These are phyloP conservation scores for Mylabris phalerata DNA, from an alignment of 1,140 invertebrate species.

Conservation along the genomic window DNA sequence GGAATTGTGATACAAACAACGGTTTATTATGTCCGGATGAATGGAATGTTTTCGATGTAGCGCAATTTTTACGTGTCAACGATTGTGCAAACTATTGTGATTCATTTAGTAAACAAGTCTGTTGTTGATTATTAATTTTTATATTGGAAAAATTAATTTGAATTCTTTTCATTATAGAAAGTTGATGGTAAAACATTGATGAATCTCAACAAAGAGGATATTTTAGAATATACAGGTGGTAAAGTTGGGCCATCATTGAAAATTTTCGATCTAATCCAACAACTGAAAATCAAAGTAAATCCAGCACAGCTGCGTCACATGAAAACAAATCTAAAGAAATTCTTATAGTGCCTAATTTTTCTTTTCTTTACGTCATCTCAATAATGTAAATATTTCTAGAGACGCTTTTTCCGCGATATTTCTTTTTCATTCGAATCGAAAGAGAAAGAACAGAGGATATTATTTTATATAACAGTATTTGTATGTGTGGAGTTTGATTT, in stretches of 20 bases:
- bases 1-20: constrained; percentile 37
- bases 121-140: constrained; percentile 3
- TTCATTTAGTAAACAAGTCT: constrained; percentile 69
- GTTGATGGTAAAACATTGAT: constrained; percentile 77
- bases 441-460: too few species aligned
- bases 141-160: background rate
- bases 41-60: constrained; percentile 81
- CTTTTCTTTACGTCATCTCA: background rate
- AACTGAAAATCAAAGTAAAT: constrained; percentile 76
- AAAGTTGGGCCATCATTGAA: constrained; percentile 92
- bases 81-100: constrained; percentile 85
- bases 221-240: constrained; percentile 81
- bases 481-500: too few species aligned
- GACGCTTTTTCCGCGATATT: too few species aligned
- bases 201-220: constrained; percentile 79
- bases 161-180: constrained; percentile 46
- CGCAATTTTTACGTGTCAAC: constrained; percentile 79
- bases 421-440: too few species aligned
- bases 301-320: constrained; percentile 61
- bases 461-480: too few species aligned
- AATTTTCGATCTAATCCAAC: constrained; percentile 85
- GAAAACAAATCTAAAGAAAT: constrained; percentile 43
- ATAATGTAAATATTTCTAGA: background rate
- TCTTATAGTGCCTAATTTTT: constrained; percentile 40
- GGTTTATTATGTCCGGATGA: constrained; percentile 58